Evolutionary conservation across 2,797 vertebrate genomes (phyloP).

Genomic region (Balearica regulorum): DNA sequence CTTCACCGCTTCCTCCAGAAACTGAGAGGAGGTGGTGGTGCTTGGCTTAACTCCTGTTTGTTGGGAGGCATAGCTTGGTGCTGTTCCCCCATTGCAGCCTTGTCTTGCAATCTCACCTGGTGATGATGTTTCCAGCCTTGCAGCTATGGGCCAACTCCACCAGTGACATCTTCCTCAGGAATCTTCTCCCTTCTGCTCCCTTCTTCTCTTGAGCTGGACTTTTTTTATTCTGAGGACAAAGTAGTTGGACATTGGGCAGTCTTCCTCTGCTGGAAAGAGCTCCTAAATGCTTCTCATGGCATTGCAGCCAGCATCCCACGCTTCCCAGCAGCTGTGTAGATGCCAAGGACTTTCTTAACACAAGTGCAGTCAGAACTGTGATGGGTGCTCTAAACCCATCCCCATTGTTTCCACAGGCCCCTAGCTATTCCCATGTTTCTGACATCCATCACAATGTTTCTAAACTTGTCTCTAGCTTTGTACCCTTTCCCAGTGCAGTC

Average conservation of each 20-base stretch:
- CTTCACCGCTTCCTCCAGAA: conserved; percentile 57
- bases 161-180: conserved; percentile 59
- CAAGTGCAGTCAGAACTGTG: conserved; percentile 4
- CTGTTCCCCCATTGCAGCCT: background rate
- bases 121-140: conserved; percentile 6
- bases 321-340: conserved; percentile 37
- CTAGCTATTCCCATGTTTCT: background rate
- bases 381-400: conserved; percentile 9
- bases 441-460: background rate
- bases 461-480: conserved; percentile 21
- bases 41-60: background rate
- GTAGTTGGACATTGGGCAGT: background rate
- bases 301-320: background rate
- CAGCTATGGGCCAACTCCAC: conserved; percentile 33
- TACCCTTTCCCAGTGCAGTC: background rate
- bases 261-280: conserved; percentile 43
- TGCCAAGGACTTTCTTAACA: conserved; percentile 57
- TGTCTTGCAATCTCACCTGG: background rate
- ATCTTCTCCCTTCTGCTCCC: background rate
- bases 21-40: conserved; percentile 48
- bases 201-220: conserved; percentile 22
- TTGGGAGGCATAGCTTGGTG: background rate
- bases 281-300: background rate
- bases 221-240: conserved; percentile 24
- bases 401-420: background rate